Percentiles rank a stretch among this genome's conserved stretches.
phyloP scores from a whole-genome alignment of 2,888 invertebrate genomes.

The Reticulitermes lucifugus region DNA sequence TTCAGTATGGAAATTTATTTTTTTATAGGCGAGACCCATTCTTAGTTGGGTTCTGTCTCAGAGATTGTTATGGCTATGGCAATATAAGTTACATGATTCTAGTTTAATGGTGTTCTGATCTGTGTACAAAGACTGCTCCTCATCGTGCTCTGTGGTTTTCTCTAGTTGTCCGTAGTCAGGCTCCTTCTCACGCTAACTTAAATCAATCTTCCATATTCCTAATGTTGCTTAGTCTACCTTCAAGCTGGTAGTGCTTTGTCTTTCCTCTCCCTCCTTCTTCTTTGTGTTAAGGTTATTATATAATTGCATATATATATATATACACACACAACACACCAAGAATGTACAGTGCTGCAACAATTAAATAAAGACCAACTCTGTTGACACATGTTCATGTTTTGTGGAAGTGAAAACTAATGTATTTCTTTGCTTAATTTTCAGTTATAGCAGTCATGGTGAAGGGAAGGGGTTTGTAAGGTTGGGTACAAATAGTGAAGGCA shows the following conservation, averaged over 20 bases:
- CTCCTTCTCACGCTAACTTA: background rate
- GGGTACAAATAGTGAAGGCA: too few species aligned
- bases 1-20: background rate
- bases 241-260: background rate
- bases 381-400: background rate
- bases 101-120: conserved; percentile 19
- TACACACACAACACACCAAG: conserved; percentile 25
- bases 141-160: background rate
- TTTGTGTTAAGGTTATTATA: conserved; percentile 26
- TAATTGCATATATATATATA: conserved; percentile 30
- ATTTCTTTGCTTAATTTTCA: too few species aligned
- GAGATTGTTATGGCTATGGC: background rate
- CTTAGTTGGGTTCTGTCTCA: conserved; percentile 7
- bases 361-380: conserved; percentile 29
- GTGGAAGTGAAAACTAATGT: too few species aligned
- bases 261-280: background rate
- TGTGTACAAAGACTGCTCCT: conserved; percentile 27
- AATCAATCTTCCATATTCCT: conserved; percentile 27
- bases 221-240: background rate
- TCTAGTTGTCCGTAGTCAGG: background rate
- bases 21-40: conserved; percentile 22
- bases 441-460: too few species aligned
- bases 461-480: too few species aligned
- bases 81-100: background rate
- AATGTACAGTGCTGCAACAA: conserved; percentile 25